A percentile compares a stretch with the other conserved stretches of the same genome.
phyloP scores from a whole-genome alignment of 2,888 invertebrate species.

The Cancer borealis region DNA sequence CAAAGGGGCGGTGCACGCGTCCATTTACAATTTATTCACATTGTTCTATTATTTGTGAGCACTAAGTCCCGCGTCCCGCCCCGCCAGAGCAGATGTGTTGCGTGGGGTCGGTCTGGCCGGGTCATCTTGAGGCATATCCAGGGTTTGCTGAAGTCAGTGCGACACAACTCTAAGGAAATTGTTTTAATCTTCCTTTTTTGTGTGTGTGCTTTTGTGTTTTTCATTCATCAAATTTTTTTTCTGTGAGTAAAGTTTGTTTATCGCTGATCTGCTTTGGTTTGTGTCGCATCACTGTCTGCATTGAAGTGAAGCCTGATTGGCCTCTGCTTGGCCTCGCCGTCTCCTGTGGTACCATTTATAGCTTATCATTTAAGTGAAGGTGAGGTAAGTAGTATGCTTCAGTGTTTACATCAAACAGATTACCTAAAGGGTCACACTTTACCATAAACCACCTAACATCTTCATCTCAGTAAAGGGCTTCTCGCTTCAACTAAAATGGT shows the following conservation, averaged over 20 bases:
- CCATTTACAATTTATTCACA: conserved; percentile 50
- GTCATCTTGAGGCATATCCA: background rate
- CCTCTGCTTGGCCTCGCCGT: background rate
- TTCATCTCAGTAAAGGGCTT: background rate
- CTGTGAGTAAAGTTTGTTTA: background rate
- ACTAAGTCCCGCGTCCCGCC: background rate
- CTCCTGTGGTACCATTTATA: background rate
- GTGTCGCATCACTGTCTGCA: background rate
- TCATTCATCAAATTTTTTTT: background rate
- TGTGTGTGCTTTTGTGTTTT: background rate
- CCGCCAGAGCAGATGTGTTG: background rate
- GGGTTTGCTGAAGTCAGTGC: background rate
- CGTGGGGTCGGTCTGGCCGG: background rate
- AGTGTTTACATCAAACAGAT: conserved; percentile 18
- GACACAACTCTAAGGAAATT: background rate
- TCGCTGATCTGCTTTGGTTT: background rate
- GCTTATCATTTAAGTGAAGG: background rate
- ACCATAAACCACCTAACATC: conserved; percentile 21
- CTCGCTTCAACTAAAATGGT: background rate
- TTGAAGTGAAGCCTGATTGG: background rate
- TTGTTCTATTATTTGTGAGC: conserved; percentile 53
- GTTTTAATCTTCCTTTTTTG: background rate
- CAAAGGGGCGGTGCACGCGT: conserved; percentile 49
- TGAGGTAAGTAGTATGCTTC: background rate
- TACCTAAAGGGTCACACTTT: background rate